phyloP scores from a whole-genome alignment of 2,797 vertebrate genomes.

The Chrosomus eos region DNA sequence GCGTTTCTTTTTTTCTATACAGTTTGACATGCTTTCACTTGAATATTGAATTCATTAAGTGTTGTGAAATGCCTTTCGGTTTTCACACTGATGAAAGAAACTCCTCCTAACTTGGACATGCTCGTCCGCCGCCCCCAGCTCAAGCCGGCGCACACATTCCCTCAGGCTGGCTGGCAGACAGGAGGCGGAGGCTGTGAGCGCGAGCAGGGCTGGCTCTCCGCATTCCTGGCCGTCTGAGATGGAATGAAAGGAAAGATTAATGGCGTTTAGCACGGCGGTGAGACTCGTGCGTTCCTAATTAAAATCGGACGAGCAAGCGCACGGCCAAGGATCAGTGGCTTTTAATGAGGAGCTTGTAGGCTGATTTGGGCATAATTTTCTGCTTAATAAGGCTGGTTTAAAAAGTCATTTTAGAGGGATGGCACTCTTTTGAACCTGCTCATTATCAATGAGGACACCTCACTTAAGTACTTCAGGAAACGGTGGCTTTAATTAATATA shows the following conservation, averaged over 20 bases:
- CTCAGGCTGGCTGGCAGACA: conserved; percentile 41
- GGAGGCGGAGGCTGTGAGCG: conserved; percentile 50
- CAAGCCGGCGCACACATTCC: conserved; percentile 35
- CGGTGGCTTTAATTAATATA: conserved; percentile 89
- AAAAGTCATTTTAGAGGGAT: conserved; percentile 92
- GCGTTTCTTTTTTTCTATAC: not conserved
- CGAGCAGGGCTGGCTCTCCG: conserved; percentile 46
- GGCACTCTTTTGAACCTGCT: conserved; percentile 89
- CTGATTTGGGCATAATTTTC: conserved; percentile 96
- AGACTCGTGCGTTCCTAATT: conserved; percentile 87
- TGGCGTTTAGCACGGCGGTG: conserved; percentile 86
- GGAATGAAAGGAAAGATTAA: conserved; percentile 92
- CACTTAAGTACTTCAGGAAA: conserved; percentile 89
- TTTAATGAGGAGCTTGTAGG: conserved; percentile 93
- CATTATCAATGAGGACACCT: conserved; percentile 88
- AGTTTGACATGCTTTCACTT: not conserved
- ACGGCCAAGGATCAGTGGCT: conserved; percentile 91
- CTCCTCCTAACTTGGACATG: conserved; percentile 43
- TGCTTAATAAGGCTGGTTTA: conserved; percentile 94
- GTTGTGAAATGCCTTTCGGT: conserved; percentile 29
- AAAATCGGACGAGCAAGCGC: conserved; percentile 89
- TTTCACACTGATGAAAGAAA: conserved; percentile 23
- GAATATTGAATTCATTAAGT: conserved; percentile 19
- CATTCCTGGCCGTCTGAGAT: conserved; percentile 65
- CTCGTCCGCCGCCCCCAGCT: conserved; percentile 13